Conservation (phyloP, 2,113 vertebrate genomes). For the Tachysurus vachellii region DNA sequence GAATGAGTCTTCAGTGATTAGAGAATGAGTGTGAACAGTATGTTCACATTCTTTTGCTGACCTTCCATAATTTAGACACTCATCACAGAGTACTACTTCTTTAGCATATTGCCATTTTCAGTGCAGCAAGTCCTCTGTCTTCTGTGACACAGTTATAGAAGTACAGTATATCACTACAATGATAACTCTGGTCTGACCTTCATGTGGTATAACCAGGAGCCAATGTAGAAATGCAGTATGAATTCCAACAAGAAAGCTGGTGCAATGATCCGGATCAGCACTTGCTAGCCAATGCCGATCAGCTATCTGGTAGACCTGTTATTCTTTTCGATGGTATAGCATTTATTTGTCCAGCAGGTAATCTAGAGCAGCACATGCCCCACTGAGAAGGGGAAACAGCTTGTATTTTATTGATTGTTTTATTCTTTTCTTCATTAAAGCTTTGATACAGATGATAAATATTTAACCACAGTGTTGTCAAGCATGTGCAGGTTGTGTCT, state of each 20-base stretch:
- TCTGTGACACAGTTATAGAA: not conserved
- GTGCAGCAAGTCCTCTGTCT: not conserved
- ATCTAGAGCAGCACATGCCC: not conserved
- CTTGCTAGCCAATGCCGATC: not conserved
- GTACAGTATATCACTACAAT: not conserved
- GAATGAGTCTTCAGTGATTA: not conserved
- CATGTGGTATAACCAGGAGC: not conserved
- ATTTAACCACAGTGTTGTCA: not conserved
- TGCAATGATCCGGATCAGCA: not conserved
- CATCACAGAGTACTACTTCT: not conserved
- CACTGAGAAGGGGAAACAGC: not conserved
- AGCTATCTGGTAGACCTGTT: not conserved
- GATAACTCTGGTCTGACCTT: not conserved
- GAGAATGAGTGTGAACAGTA: not conserved
- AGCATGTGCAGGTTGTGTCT: not conserved
- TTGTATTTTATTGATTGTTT: not conserved
- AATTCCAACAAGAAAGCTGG: not conserved
- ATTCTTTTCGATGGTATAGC: not conserved
- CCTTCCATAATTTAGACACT: constrained; percentile 15
- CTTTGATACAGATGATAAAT: constrained; percentile 16
- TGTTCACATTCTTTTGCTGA: not conserved
- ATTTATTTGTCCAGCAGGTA: not conserved
- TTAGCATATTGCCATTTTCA: not conserved
- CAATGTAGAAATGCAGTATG: not conserved
- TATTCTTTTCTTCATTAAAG: not conserved